Base-by-base conservation (phyloP, 2,888 invertebrate genomes). In the Leptinotarsa tumamoca region DNA sequence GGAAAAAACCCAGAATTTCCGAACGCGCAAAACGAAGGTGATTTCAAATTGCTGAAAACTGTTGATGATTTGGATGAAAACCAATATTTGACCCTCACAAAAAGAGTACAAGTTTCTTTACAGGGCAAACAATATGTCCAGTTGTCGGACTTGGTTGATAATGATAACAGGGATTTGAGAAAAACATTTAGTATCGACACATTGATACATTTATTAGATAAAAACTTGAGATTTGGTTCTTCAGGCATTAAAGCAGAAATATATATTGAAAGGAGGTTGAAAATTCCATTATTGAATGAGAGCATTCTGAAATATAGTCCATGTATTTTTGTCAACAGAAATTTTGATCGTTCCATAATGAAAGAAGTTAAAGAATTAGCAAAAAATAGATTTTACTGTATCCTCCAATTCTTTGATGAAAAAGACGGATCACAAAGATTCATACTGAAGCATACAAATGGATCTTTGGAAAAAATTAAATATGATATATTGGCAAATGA, bases 391-490 rank as follows among this genome's bases (percentile, higher is more conserved):
- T 14, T n/a, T 21, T 58, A 58, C 18, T 58, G 58, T 58, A 14
- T 58, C 2, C 58, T 58, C 3, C 58, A 58, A 23, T 58, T 21
- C 10, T 5, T 18, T 21, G 18, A 5, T 14, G 0, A 18, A 4
- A 58, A n/a, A 58, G 58, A 58, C n/a, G 58, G 58, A 21, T 13
- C 17, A 21, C 17, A 58, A n/a, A n/a, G 58, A 58, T 58, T 58
- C 21, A 58, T 58, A 7, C 58, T 58, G 3, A 58, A 21, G 58
- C 14, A 58, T 18, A 58, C 58, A 23, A 58, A 58, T 21, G 23
- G 58, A 21, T 18, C 58, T 21, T 18, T 58, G 58, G 14, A 58
- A 18, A 14, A n/a, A n/a, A n/a, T 58, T 5, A 23, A 13, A 58
- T 14, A 0, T n/a, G 13, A 18, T 58, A 58, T 58, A n/a, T 58